phyloP scores from a whole-genome alignment of 2,888 invertebrate genomes.

The Xestia ashworthii region DNA sequence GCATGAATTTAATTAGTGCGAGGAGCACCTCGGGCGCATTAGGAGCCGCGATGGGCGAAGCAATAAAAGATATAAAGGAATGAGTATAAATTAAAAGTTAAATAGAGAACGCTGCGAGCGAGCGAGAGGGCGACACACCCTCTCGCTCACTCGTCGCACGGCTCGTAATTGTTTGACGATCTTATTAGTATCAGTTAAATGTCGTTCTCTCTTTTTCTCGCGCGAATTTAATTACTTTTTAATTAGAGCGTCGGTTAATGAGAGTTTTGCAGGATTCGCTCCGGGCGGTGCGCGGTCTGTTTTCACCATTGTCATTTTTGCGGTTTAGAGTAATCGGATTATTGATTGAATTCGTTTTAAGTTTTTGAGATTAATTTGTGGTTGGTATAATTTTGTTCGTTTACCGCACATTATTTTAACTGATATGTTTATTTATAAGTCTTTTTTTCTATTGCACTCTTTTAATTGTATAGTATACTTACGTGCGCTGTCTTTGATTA shows the following conservation, averaged over 20 bases:
- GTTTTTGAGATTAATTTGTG: slow-evolving; percentile 24
- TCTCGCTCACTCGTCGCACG: slow-evolving; percentile 78
- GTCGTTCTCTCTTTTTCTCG: slow-evolving; percentile 89
- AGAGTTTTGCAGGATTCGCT: slow-evolving; percentile 83
- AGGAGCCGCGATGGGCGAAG: slow-evolving; percentile 91
- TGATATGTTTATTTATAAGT: background rate
- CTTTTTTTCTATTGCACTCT: background rate
- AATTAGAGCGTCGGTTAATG: slow-evolving; percentile 87
- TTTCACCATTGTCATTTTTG: slow-evolving; percentile 73
- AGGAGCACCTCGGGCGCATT: slow-evolving; percentile 90
- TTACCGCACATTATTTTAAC: background rate
- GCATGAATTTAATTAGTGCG: slow-evolving; percentile 91
- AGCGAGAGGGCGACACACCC: slow-evolving; percentile 75
- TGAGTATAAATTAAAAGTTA: slow-evolving; percentile 91
- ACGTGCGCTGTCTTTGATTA: background rate
- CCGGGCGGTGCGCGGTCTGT: slow-evolving; percentile 69
- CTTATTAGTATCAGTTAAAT: slow-evolving; percentile 91
- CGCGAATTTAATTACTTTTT: slow-evolving; percentile 90
- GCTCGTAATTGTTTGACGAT: slow-evolving; percentile 90
- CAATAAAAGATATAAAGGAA: slow-evolving; percentile 91
- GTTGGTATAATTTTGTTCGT: background rate
- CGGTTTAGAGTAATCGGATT: slow-evolving; percentile 64
- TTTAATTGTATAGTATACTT: background rate
- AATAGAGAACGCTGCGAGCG: slow-evolving; percentile 85
- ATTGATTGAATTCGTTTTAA: slow-evolving; percentile 56